A percentile compares a stretch with the other conserved stretches of the same genome.
These are phyloP conservation scores for Alaudala cheleensis DNA, from an alignment of 2,113 vertebrate genomes.

Conservation along the genomic window DNA sequence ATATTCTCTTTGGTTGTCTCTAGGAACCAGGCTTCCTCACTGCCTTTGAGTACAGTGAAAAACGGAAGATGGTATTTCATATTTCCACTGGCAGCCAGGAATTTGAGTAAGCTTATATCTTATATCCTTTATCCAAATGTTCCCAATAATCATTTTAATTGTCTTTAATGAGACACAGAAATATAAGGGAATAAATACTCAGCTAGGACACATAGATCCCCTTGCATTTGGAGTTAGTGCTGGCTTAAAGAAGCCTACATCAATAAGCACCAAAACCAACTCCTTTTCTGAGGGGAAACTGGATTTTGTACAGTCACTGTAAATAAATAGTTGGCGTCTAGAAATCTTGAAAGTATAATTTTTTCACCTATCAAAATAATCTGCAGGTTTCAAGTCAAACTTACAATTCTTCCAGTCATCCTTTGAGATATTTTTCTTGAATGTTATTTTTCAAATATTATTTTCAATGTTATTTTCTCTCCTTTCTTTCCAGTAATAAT, in stretches of 20 bases:
- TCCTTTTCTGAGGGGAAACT: neutral
- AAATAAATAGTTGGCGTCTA: neutral
- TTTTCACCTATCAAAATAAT: neutral
- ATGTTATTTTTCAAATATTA: neutral
- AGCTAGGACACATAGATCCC: neutral
- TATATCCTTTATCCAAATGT: neutral
- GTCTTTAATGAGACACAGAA: neutral
- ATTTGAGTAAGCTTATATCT: slow-evolving; percentile 87
- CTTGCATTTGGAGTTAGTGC: neutral
- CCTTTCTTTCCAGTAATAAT: neutral
- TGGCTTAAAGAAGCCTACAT: neutral
- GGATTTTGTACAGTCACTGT: neutral
- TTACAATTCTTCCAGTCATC: neutral
- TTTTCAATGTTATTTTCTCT: neutral
- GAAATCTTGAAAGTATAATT: neutral
- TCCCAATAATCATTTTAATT: neutral
- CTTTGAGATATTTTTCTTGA: neutral
- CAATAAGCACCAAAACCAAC: neutral
- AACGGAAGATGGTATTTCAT: slow-evolving; percentile 93
- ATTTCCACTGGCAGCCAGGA: slow-evolving; percentile 95
- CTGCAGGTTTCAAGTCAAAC: neutral
- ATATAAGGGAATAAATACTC: neutral
- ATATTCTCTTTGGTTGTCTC: neutral
- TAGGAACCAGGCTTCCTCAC: slow-evolving; percentile 95
- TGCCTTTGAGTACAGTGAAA: slow-evolving; percentile 92